Evolutionary conservation across 2,888 invertebrate species (phyloP), one percentile per base, ranked within the genome.

Genomic region (Petrophora chlorosata): DNA sequence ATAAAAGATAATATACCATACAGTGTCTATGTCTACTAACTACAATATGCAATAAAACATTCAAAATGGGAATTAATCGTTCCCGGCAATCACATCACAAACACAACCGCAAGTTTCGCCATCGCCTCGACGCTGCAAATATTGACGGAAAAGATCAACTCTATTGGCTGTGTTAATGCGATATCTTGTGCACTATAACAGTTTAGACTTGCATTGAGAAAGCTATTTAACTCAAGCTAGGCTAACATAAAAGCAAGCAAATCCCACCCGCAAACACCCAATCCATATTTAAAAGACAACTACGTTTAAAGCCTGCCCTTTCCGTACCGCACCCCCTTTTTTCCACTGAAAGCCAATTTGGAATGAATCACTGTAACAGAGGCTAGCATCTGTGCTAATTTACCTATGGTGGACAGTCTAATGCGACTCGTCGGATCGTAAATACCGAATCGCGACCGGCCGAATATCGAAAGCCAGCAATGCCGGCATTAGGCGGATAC

Each of bases 401-500:
- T 90, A 90, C 90, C 90, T 89, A 89, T 87, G 85, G 82, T 76
- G 85, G 89, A 89, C 90, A 90, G 87, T 86, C 88, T 90, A 90
- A 90, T 90, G 90, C 87, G 82, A 79, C 78, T 82, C 77, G 85
- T 77, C 82, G 70, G 80, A 67, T 87, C 90, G 86, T 90, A 90
- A 89, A 90, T 87, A 85, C 76, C 68, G 85, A 85, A 85, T 84
- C 85, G 86, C 84, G 82, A 84, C 85, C 85, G 85, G 82, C 78
- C 89, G 87, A 90, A 90, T 87, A 88, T 88, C 90, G 90, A 87
- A 88, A 39, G 39, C 39, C 39, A 19, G 28, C 26, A 38, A n/a
- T 84, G 85, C 87, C 85, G 86, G 85, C 85, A 88, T 88, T 88
- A 90, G 84, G 85, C 85, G 87, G 89, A 88, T 88, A 89, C 87